Evolutionary conservation across 1,140 invertebrate species (phyloP).

Genomic region (Aporrectodea caliginosa): DNA sequence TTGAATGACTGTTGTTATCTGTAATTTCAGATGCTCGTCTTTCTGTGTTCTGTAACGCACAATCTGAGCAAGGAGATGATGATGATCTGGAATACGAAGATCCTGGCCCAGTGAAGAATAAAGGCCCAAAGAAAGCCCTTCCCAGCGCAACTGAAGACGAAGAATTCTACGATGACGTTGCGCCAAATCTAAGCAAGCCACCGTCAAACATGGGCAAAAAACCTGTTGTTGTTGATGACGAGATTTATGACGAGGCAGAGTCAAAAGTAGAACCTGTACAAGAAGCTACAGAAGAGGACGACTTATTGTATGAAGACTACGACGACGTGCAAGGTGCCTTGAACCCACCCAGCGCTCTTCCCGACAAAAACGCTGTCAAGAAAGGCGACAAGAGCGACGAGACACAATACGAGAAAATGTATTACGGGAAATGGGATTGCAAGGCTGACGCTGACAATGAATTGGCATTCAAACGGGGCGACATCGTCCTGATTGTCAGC

Average conservation of each 20-base stretch:
- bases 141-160: neutral
- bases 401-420: slow-evolving; percentile 44
- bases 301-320: neutral
- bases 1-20: too few relatives aligned
- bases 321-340: too few relatives aligned
- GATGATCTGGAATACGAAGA: neutral
- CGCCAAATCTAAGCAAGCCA: neutral
- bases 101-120: neutral
- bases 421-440: slow-evolving; percentile 48
- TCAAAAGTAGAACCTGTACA: neutral
- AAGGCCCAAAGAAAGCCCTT: neutral
- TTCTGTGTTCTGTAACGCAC: neutral
- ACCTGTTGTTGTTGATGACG: neutral
- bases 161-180: neutral
- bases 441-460: slow-evolving; percentile 40
- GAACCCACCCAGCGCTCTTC: too few relatives aligned
- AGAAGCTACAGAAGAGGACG: neutral
- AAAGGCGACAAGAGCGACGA: neutral
- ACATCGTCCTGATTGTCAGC: slow-evolving; percentile 46
- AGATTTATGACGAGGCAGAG: neutral
- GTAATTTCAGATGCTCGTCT: neutral
- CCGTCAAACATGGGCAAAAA: neutral
- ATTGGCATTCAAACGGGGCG: slow-evolving; percentile 47
- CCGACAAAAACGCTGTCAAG: neutral
- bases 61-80: neutral